These are phyloP conservation scores for Drosophila lacertosa DNA, from an alignment of 1,140 invertebrate species.

Conservation along the genomic window DNA sequence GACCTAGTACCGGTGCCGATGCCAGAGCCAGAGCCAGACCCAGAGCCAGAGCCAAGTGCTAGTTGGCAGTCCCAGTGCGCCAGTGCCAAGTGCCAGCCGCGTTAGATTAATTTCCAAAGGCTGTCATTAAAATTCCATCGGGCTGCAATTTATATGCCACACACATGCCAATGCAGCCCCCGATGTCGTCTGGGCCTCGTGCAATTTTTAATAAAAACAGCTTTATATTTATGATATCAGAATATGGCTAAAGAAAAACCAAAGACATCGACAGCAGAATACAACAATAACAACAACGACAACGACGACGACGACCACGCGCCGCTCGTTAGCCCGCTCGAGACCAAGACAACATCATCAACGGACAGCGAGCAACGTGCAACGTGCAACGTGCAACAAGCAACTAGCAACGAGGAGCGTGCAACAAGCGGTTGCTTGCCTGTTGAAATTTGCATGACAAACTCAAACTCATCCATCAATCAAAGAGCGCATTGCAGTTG, in stretches of 20 bases:
- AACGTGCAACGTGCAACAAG: constrained; percentile 17
- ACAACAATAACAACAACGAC: constrained; percentile 11
- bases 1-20: background rate
- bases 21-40: background rate
- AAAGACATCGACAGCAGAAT: background rate
- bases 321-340: constrained; percentile 64
- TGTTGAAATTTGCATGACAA: constrained; percentile 81
- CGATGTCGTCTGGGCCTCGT: constrained; percentile 48
- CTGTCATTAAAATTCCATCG: constrained; percentile 81
- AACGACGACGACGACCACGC: constrained; percentile 59
- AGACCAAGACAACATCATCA: constrained; percentile 51
- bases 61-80: constrained; percentile 9
- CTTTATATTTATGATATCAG: constrained; percentile 80
- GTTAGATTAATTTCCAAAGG: constrained; percentile 83
- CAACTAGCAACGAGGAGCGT: constrained; percentile 17
- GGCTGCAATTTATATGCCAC: constrained; percentile 80
- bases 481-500: constrained; percentile 61
- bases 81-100: constrained; percentile 52
- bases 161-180: constrained; percentile 65
- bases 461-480: constrained; percentile 82
- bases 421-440: constrained; percentile 19
- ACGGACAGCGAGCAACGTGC: constrained; percentile 19
- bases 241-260: constrained; percentile 51
- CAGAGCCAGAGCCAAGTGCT: constrained; percentile 13
- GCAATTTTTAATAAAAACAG: constrained; percentile 82